Evolutionary conservation across 2,888 invertebrate species (phyloP).

Genomic region (Ischnus inquisitorius): DNA sequence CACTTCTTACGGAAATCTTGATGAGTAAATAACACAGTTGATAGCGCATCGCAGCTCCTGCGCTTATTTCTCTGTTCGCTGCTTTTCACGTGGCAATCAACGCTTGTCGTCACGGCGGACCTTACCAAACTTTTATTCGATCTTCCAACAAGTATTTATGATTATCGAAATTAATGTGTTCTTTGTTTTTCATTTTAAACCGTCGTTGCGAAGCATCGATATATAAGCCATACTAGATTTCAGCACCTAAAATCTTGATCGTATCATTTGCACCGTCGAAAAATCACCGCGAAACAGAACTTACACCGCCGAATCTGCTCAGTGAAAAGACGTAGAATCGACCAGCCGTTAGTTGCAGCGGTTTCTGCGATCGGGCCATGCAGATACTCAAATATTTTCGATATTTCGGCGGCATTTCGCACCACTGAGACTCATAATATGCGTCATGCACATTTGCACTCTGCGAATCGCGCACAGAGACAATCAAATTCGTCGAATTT

Average conservation of each 20-base stretch:
- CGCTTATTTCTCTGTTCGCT: too few species aligned
- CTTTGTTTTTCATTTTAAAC: constrained; percentile 2
- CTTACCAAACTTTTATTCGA: too few species aligned
- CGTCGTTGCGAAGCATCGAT: constrained; percentile 56
- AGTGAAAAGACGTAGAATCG: constrained; percentile 86
- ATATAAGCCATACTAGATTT: constrained; percentile 64
- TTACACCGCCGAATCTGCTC: constrained; percentile 86
- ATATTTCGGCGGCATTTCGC: constrained; percentile 86
- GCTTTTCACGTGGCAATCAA: too few species aligned
- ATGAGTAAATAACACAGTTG: too few species aligned
- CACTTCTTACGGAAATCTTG: too few species aligned
- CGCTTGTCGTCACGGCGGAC: too few species aligned
- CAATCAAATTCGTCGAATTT: background rate
- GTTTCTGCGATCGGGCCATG: constrained; percentile 86
- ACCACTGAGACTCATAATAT: constrained; percentile 87
- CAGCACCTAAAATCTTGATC: constrained; percentile 59
- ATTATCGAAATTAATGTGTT: background rate
- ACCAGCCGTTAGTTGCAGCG: constrained; percentile 86
- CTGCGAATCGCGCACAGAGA: constrained; percentile 45
- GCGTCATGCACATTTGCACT: constrained; percentile 86
- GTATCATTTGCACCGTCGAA: background rate
- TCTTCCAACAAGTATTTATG: too few species aligned
- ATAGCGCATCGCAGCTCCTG: too few species aligned
- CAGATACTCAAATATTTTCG: constrained; percentile 86
- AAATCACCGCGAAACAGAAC: constrained; percentile 63